A percentile compares a stretch with the other conserved stretches of the same genome.
phyloP scores from a whole-genome alignment of 2,888 invertebrate genomes.

The Erpobdella octoculata region DNA sequence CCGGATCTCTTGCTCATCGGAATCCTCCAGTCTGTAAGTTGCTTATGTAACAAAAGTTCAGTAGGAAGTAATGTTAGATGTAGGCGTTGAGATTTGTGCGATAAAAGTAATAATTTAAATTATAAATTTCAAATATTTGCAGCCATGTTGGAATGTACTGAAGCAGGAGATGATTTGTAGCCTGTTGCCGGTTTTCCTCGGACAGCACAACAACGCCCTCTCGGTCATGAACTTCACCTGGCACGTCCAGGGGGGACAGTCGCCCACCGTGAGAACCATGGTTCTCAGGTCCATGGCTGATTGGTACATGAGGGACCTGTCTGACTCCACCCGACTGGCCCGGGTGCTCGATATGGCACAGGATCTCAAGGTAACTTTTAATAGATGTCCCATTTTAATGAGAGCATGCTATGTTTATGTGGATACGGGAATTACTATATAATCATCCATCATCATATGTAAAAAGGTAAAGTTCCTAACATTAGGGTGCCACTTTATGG shows the following conservation, averaged over 20 bases:
- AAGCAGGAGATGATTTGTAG: constrained; percentile 78
- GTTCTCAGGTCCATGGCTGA: constrained; percentile 69
- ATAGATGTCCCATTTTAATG: too few species aligned
- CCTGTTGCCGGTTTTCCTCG: constrained; percentile 83
- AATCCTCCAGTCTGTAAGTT: constrained; percentile 65
- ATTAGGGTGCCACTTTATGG: too few species aligned
- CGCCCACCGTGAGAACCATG: constrained; percentile 26
- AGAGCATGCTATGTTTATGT: too few species aligned
- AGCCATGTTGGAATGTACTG: constrained; percentile 51
- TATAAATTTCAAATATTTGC: neutral
- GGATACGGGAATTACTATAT: too few species aligned
- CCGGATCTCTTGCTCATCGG: constrained; percentile 87
- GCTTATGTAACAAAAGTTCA: too few species aligned
- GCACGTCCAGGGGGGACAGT: constrained; percentile 17
- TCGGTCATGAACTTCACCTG: constrained; percentile 52
- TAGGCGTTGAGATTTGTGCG: neutral
- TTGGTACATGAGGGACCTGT: constrained; percentile 76
- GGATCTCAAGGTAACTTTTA: constrained; percentile 64
- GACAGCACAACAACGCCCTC: constrained; percentile 89
- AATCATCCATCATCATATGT: too few species aligned
- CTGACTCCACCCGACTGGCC: constrained; percentile 78
- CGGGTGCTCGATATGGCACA: constrained; percentile 93
- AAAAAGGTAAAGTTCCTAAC: too few species aligned
- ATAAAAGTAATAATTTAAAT: neutral
- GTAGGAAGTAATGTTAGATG: too few species aligned